Base-by-base conservation (phyloP, 2,113 vertebrate species). In the Gallinago undulata region DNA sequence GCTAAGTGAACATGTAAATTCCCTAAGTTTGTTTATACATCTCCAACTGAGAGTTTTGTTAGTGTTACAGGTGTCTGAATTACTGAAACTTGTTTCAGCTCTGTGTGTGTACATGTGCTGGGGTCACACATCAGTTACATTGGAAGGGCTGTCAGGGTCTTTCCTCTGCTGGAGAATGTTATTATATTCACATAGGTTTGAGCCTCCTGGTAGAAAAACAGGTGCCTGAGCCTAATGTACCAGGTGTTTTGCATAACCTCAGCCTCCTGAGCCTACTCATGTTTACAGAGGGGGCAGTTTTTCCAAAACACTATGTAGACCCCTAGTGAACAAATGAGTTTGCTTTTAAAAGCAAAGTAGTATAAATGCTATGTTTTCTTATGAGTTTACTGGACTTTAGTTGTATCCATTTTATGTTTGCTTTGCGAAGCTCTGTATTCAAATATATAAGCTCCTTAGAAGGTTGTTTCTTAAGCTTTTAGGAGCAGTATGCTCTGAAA, bases 21-120 rank as follows among this genome's bases (percentile, higher is more conserved):
- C 35, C 30, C 43, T 6, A 6, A 15, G 27, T 21, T 63, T 64
- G 39, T 50, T 87, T 47, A 16, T 57, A 7, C 1, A 1, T 28
- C 19, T 67, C 43, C 47, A 77, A 0, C 25, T 57, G 47, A 47
- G 75, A 24, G 59, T n/a, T 76, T 31, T 60, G 39, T 79, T 75
- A 27, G 15, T 43, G 31, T 72, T 68, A 6, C 43, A 68, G 53
- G 57, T n/a, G 22, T 55, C 51, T 68, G 47, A 59, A 22, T 51
- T 41, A 6, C 43, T 55, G 74, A 47, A 63, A 23, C 5, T 9
- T 7, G 10, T 62, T 90, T 57, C 37, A 23, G 41, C 11, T 85
- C 18, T n/a, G 15, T 51, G 2, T 16, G 0, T 17, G 9, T 33
- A 3, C 16, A 0, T 19, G 37, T 72, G 83, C 53, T 41, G 2